Evolutionary conservation across 2,113 vertebrate genomes (phyloP), one percentile per base, ranked within the genome.

Genomic region (Casuarius casuarius): DNA sequence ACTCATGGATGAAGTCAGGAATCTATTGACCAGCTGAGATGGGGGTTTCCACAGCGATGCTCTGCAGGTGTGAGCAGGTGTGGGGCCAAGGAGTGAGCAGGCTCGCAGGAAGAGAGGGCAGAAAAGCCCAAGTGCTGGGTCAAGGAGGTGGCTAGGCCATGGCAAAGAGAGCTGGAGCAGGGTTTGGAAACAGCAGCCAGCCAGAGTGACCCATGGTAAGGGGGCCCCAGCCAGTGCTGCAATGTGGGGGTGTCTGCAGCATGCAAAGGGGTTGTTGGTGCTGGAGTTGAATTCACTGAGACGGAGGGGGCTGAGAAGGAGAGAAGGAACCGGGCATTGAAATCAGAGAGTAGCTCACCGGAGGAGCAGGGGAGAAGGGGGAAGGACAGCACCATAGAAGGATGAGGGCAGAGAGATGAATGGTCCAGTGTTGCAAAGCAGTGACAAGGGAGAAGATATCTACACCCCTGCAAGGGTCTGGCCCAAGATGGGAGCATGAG

Each of bases 41-140:
- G 0, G 12, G 35, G 19, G 14, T 8, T 18, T 28, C 88, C 38
- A 42, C 23, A 75, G 56, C 26, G 12, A 56, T 14, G 10, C 10
- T 73, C 51, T 2, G 3, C 0, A 0, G 17, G 22, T 14, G 11
- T 62, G 52, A 46, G 73, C 0, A 0, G 17, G 22, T 12, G 5
- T 71, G 58, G 51, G 73, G 33, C 35, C 26, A 31, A 59, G 29
- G 17, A 33, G 10, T 33, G 15, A 31, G 56, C 56, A 58, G 56
- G 16, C 29, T 58, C 18, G 8, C 56, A 59, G 74, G 33, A 87
- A 79, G 19, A 40, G 35, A 67, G 7, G 51, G 31, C 29, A n/a
- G 56, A 56, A 46, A n/a, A 17, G 28, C 67, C 22, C 9, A 20
- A 21, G 16, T 13, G 15, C 1, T 56, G 49, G 28, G 38, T 5